Evolutionary conservation across 2,797 vertebrate species (phyloP), one percentile per base, ranked within the genome.

Genomic region (Peromyscus nudipes): DNA sequence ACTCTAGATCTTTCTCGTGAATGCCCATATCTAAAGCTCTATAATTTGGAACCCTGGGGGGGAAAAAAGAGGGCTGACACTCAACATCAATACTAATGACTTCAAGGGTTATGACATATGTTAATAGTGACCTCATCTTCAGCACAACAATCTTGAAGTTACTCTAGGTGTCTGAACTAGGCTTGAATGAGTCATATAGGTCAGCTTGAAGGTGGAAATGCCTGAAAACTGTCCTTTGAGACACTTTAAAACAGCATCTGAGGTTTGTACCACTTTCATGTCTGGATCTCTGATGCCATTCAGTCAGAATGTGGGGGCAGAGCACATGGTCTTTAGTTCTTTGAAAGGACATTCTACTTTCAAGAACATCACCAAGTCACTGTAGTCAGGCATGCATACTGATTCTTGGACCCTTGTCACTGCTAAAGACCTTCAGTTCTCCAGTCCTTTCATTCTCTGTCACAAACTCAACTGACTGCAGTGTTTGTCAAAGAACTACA

Each of bases 21-120:
- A 10, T 29, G 17, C 62, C 29, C 64, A 89, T 85, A 93, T 93
- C 31, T 76, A 79, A 93, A 94, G 25, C 34, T 93, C 1, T 89
- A 10, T 9, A 80, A 65, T 13, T 1, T 40, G 3, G 17, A 90
- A 69, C 52, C 46, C 90, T 34, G 89, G 82, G 71, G 84, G 84
- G 17, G 4, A n/a, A 21, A 62, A 60, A 75, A 23, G 23, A 60
- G 69, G 27, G 27, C 40, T 62, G 40, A 62, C 4, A 83, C 29
- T 11, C 85, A 82, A 93, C 43, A 79, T 29, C 19, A 94, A 16
- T 14, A 13, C 69, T 9, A 4, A 76, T 37, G 27, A 71, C 27
- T 29, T 29, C 73, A 89, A 95, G 34, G 71, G 25, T 87, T 57
- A 52, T 10, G 1, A 81, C 9, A 4, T n/a, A 6, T 80, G 46